These are phyloP conservation scores for Mobula birostris DNA, from an alignment of 2,113 vertebrate genomes.

Conservation along the genomic window DNA sequence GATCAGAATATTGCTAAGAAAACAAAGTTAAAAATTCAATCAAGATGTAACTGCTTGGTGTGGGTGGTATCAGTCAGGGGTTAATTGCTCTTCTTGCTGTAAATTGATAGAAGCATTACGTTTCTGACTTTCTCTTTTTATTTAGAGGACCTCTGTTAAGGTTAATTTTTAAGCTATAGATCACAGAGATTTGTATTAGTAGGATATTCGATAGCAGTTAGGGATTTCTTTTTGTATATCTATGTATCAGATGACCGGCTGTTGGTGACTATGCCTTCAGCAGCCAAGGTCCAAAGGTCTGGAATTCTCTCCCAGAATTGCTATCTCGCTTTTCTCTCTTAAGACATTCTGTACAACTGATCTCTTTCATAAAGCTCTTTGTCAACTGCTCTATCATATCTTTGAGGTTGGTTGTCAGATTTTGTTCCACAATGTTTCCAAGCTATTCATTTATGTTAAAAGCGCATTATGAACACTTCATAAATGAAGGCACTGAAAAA, in stretches of 20 bases:
- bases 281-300: too few species aligned
- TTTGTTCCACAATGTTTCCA: too few species aligned
- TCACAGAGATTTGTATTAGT: background rate
- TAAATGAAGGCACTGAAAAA: background rate
- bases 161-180: background rate
- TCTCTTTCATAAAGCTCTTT: too few species aligned
- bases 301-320: too few species aligned
- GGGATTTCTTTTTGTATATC: background rate
- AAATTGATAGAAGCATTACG: background rate
- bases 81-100: background rate
- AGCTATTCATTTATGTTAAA: too few species aligned
- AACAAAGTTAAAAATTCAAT: background rate
- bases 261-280: too few species aligned
- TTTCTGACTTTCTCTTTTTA: background rate
- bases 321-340: too few species aligned
- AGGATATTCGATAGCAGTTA: background rate
- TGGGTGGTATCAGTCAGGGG: background rate
- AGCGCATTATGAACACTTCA: too few species aligned
- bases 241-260: background rate
- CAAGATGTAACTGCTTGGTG: background rate
- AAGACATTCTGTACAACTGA: too few species aligned
- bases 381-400: too few species aligned
- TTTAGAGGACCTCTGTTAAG: background rate
- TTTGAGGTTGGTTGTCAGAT: too few species aligned
- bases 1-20: background rate